Evolutionary conservation across 2,113 vertebrate species (phyloP).

Genomic region (Apaloderma vittatum): DNA sequence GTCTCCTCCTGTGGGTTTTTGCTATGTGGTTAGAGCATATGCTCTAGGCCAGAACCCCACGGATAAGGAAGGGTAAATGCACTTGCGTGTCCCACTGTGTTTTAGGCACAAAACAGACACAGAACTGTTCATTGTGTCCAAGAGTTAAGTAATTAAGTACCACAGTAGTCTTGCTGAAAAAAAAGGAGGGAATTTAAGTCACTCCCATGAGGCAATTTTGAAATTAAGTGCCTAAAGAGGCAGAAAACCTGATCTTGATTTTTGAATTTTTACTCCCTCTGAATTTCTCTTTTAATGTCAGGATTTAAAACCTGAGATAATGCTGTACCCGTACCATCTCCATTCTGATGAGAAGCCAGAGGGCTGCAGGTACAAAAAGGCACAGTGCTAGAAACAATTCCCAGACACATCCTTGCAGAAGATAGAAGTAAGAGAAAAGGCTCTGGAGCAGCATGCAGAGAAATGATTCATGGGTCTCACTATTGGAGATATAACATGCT

Average conservation of each 20-base stretch:
- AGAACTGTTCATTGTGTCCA: neutral
- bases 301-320: neutral
- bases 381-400: neutral
- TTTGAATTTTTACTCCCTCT: fast-evolving
- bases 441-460: neutral
- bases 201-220: neutral
- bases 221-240: neutral
- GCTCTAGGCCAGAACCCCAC: neutral
- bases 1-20: neutral
- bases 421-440: neutral
- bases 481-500: neutral
- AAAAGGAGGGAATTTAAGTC: neutral
- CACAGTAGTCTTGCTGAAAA: neutral
- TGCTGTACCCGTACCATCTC: neutral
- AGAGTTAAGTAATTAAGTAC: neutral
- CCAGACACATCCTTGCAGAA: neutral
- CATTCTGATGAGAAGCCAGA: neutral
- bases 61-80: neutral
- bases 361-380: neutral
- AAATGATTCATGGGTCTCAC: neutral
- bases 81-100: neutral
- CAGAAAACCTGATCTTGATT: neutral
- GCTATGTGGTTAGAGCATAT: neutral
- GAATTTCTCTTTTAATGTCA: neutral
- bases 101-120: neutral